Percentiles rank a stretch among this genome's conserved stretches.
Conservation (phyloP, 2,888 invertebrate genomes). For the Agonopterix alstromeriana region DNA sequence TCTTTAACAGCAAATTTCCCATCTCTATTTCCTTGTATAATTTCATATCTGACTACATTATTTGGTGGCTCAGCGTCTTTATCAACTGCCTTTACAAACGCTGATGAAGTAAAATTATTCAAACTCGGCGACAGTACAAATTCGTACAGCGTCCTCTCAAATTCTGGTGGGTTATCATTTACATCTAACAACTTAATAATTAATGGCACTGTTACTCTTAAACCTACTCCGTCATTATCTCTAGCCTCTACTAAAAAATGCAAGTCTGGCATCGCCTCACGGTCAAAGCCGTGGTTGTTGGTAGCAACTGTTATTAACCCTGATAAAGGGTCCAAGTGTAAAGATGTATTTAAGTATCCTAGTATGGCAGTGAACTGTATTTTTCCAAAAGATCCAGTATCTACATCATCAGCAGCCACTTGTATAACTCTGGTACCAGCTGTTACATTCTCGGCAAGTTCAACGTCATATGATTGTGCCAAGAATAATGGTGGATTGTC, state of each 20-base stretch:
- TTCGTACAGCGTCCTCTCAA: conserved; percentile 87
- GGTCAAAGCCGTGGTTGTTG: conserved; percentile 86
- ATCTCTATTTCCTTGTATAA: conserved; percentile 85
- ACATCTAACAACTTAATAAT: conserved; percentile 85
- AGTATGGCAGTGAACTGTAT: conserved; percentile 86
- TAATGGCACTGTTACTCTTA: conserved; percentile 83
- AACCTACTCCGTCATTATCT: conserved; percentile 90
- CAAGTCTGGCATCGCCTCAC: conserved; percentile 86
- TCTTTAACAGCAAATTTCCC: conserved; percentile 86
- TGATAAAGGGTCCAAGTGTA: conserved; percentile 85
- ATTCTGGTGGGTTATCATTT: conserved; percentile 92
- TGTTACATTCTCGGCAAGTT: conserved; percentile 88
- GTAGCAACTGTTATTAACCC: conserved; percentile 89
- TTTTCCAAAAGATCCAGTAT: conserved; percentile 86
- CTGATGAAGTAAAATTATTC: conserved; percentile 84
- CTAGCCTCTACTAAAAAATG: conserved; percentile 90
- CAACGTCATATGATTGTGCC: conserved; percentile 83
- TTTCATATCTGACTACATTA: conserved; percentile 89
- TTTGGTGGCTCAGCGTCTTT: conserved; percentile 90
- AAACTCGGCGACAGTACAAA: conserved; percentile 86
- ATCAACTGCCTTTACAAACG: conserved; percentile 89
- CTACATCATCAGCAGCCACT: conserved; percentile 89
- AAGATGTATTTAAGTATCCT: conserved; percentile 86
- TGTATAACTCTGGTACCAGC: conserved; percentile 83
- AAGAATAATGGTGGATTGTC: conserved; percentile 91